Conservation (phyloP, 2,888 invertebrate genomes). For the Rhamphomyia laevipes region DNA sequence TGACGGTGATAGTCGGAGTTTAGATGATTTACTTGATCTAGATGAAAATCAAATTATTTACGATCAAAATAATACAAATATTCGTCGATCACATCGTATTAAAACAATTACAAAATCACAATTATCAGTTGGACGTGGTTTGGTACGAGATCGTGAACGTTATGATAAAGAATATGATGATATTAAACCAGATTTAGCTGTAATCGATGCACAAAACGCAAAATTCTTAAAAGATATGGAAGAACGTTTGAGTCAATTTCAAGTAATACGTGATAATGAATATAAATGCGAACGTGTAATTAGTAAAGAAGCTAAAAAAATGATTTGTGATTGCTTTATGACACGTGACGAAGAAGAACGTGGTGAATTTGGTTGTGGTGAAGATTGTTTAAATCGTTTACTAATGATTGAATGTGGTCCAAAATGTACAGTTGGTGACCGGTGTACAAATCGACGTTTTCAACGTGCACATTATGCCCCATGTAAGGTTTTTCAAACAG, state of each 20-base stretch:
- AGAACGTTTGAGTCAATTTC: conserved; percentile 56
- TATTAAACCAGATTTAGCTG: conserved; percentile 19
- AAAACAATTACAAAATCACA: conserved; percentile 62
- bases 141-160: conserved; percentile 45
- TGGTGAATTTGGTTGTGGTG: conserved; percentile 82
- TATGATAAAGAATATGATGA: background rate
- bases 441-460: conserved; percentile 91
- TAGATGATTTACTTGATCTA: background rate
- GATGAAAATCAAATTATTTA: background rate
- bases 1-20: no score
- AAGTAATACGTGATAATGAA: conserved; percentile 71
- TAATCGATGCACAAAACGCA: conserved; percentile 30
- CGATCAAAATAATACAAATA: conserved; percentile 27
- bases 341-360: conserved; percentile 75
- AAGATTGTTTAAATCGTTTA: conserved; percentile 90
- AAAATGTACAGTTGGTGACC: conserved; percentile 76
- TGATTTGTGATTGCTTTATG: conserved; percentile 92
- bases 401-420: conserved; percentile 98
- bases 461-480: conserved; percentile 76
- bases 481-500: conserved; percentile 80
- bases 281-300: conserved; percentile 74
- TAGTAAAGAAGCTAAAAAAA: conserved; percentile 82
- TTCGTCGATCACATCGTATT: conserved; percentile 62
- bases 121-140: conserved; percentile 52
- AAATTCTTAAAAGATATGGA: conserved; percentile 37